Evolutionary conservation across 2,888 invertebrate genomes (phyloP).

Genomic region (Stenodera caucasica): DNA sequence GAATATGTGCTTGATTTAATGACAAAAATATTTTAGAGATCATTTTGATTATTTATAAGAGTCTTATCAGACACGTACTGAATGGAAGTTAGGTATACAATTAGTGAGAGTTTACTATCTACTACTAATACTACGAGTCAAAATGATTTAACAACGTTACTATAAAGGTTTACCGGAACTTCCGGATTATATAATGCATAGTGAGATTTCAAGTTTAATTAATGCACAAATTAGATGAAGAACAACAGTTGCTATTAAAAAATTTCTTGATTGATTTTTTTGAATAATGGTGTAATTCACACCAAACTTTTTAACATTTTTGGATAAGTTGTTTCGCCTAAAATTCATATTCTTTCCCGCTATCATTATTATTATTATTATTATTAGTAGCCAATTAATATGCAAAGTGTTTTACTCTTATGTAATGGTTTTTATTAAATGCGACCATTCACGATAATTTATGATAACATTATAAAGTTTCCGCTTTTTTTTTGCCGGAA

Average conservation of each 20-base stretch:
- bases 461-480: neutral
- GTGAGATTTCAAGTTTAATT: neutral
- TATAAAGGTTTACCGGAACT: neutral
- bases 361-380: neutral
- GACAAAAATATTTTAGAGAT: neutral
- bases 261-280: too few relatives aligned
- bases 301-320: too few relatives aligned
- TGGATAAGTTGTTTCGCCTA: neutral
- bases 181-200: neutral
- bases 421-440: neutral
- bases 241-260: too few relatives aligned
- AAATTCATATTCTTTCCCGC: neutral
- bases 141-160: neutral
- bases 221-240: neutral
- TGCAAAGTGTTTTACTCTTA: neutral
- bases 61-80: constrained; percentile 1
- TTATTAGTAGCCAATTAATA: constrained; percentile 1
- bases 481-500: too few relatives aligned
- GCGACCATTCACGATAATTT: neutral
- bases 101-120: neutral
- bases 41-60: neutral
- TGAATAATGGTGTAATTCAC: too few relatives aligned
- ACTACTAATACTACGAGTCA: neutral
- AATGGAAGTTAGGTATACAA: neutral
- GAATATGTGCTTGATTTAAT: too few relatives aligned